phyloP scores from a whole-genome alignment of 2,888 invertebrate genomes.

The Conomelus anceps region DNA sequence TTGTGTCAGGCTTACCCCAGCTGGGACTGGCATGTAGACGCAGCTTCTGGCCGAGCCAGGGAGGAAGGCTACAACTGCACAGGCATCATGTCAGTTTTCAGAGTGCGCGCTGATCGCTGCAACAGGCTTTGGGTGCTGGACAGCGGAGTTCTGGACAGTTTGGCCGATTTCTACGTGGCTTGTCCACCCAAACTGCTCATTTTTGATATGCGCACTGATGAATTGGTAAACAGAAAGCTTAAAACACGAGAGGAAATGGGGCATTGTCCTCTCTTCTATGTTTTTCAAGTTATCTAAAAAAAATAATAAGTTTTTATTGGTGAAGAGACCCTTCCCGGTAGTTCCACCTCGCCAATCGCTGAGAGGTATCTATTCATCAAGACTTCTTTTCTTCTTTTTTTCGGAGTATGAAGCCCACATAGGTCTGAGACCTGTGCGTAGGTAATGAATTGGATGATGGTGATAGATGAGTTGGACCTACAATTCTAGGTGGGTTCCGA shows the following conservation, averaged over 20 bases:
- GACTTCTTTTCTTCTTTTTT: no score
- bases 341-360: no score
- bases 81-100: slow-evolving; percentile 70
- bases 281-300: no score
- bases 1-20: slow-evolving; percentile 59
- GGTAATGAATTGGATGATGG: no score
- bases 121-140: slow-evolving; percentile 77
- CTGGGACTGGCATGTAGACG: slow-evolving; percentile 61
- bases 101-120: slow-evolving; percentile 68
- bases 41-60: slow-evolving; percentile 55
- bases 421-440: no score
- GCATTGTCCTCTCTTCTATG: no score
- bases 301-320: no score
- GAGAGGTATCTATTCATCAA: no score
- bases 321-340: no score
- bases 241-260: not conserved
- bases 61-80: slow-evolving; percentile 67
- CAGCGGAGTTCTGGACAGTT: slow-evolving; percentile 63
- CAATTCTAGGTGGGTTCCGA: no score
- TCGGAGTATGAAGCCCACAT: no score
- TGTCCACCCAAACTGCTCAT: slow-evolving; percentile 77
- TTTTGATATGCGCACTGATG: slow-evolving; percentile 68
- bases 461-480: no score
- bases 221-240: slow-evolving; percentile 47
- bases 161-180: slow-evolving; percentile 57